These are phyloP conservation scores for Ischnura elegans DNA, from an alignment of 2,888 invertebrate genomes.

Conservation along the genomic window DNA sequence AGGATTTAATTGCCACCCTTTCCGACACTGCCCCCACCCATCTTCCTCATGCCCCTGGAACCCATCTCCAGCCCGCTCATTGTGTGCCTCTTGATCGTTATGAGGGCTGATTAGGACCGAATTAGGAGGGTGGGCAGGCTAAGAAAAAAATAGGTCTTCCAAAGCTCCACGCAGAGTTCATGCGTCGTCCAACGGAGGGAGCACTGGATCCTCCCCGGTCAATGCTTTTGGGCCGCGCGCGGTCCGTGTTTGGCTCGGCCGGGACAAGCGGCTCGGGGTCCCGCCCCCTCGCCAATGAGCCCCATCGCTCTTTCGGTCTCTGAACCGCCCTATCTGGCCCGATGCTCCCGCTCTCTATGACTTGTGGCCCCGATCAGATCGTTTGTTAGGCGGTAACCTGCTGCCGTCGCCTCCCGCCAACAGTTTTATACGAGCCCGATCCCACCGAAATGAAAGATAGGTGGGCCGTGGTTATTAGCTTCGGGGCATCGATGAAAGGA, in stretches of 20 bases:
- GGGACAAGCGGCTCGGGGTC: not conserved
- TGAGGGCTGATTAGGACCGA: constrained; percentile 48
- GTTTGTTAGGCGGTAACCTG: constrained; percentile 54
- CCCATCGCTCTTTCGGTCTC: not conserved
- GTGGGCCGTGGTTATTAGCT: constrained; percentile 48
- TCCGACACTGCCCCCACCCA: not conserved
- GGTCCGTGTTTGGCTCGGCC: not conserved
- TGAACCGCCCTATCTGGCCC: not conserved
- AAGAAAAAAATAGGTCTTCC: no score
- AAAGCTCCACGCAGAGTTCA: no score
- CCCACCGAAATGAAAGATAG: constrained; percentile 19
- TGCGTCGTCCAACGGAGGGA: no score
- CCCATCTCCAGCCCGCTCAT: not conserved
- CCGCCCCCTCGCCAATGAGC: not conserved
- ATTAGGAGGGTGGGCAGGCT: not conserved
- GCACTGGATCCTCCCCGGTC: not conserved
- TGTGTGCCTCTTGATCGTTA: constrained; percentile 29
- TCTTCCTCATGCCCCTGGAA: not conserved
- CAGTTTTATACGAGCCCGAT: constrained; percentile 55
- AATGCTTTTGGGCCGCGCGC: not conserved
- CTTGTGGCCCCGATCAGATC: constrained; percentile 35
- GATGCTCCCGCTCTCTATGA: not conserved
- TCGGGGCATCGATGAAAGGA: not conserved
- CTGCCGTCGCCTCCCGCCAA: constrained; percentile 27
- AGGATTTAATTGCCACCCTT: constrained; percentile 62